A percentile compares a stretch with the other conserved stretches of the same genome.
Evolutionary conservation across 2,888 invertebrate genomes (phyloP).

Genomic region (Capitulum mitella): DNA sequence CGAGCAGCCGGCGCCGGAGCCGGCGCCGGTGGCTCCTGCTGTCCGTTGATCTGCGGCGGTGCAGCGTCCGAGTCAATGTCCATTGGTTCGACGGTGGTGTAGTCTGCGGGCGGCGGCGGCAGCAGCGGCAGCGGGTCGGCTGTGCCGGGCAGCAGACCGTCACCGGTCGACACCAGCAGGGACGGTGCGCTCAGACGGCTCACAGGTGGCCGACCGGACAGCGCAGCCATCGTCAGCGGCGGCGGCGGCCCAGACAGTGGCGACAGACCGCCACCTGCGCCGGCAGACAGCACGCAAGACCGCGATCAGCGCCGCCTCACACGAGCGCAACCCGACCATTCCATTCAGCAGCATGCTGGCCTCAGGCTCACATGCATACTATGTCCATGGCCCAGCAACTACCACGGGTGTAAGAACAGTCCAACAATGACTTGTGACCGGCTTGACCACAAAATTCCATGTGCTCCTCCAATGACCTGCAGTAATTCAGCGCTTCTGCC

Average conservation of each 20-base stretch:
- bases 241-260: not conserved
- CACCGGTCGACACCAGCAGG: not conserved
- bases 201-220: not conserved
- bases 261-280: not conserved
- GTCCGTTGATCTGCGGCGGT: not conserved
- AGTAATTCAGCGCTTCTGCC: too few species aligned
- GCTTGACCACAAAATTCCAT: too few species aligned
- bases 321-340: too few species aligned
- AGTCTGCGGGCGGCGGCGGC: not conserved
- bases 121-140: too few species aligned
- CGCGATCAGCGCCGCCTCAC: too few species aligned
- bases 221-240: not conserved
- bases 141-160: not conserved
- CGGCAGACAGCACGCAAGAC: not conserved
- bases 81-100: not conserved
- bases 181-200: not conserved
- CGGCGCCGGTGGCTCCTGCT: not conserved
- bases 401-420: too few species aligned
- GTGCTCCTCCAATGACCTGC: too few species aligned
- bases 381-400: too few species aligned
- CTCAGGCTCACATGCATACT: too few species aligned
- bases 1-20: not conserved
- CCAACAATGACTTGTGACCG: too few species aligned
- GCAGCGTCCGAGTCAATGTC: not conserved
- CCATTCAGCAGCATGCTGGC: too few species aligned